These are phyloP conservation scores for Drosophila robusta DNA, from an alignment of 2,888 invertebrate species.

Conservation along the genomic window DNA sequence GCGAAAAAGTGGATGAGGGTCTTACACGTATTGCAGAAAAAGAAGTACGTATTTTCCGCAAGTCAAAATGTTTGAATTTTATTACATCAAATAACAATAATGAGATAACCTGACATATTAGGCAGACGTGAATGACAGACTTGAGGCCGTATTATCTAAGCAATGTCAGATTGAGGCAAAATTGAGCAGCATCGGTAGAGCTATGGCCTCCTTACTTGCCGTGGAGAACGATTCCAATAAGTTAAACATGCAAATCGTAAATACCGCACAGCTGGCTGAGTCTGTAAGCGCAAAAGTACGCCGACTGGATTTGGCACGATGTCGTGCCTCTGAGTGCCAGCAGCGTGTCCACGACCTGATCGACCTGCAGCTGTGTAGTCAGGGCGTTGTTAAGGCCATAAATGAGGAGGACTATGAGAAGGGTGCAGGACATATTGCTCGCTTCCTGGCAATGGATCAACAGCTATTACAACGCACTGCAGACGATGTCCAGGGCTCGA, in stretches of 20 bases:
- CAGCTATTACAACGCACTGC: constrained; percentile 91
- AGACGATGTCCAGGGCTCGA: constrained; percentile 89
- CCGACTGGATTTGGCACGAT: constrained; percentile 94
- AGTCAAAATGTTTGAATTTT: neutral
- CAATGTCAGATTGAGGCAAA: constrained; percentile 92
- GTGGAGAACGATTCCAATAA: constrained; percentile 92
- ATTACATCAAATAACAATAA: neutral
- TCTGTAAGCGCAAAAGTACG: constrained; percentile 98
- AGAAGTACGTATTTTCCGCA: constrained; percentile 62
- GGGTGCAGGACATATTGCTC: constrained; percentile 96
- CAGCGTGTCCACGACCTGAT: constrained; percentile 97
- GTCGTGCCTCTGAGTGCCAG: constrained; percentile 96
- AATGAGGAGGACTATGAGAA: constrained; percentile 98
- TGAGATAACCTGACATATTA: constrained; percentile 77
- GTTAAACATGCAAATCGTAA: constrained; percentile 93
- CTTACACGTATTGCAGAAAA: constrained; percentile 69
- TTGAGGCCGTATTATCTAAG: constrained; percentile 90
- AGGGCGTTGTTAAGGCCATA: constrained; percentile 98
- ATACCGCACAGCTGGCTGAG: constrained; percentile 94
- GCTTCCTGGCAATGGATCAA: constrained; percentile 97
- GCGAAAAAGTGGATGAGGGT: constrained; percentile 86
- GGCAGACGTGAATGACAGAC: constrained; percentile 89
- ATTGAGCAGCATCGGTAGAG: constrained; percentile 91
- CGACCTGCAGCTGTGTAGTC: constrained; percentile 97
- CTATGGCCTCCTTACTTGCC: constrained; percentile 91